These are phyloP conservation scores for Hydrozoanthus tunicans DNA, from an alignment of 64 coral and sea anemone species.

Conservation along the genomic window DNA sequence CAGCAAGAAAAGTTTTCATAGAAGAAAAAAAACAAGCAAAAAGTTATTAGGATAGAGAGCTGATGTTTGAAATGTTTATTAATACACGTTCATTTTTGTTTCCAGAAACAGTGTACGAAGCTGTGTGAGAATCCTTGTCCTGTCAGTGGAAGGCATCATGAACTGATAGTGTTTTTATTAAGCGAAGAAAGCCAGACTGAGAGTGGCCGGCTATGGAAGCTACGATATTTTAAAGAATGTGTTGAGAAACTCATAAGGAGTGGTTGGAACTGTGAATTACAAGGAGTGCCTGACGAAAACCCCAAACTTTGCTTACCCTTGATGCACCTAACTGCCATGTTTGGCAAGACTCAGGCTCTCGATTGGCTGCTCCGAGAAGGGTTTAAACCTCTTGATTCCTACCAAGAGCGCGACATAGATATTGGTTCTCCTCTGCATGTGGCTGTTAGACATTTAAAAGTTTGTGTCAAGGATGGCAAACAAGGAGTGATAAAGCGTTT, in stretches of 20 bases:
- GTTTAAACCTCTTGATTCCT: background rate
- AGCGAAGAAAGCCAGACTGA: background rate
- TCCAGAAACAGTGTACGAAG: constrained; percentile 29
- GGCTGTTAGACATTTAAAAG: constrained; percentile 17
- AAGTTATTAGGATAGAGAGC: no score
- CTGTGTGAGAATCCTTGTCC: constrained; percentile 40
- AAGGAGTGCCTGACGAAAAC: constrained; percentile 32
- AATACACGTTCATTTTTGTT: background rate
- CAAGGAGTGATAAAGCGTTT: constrained; percentile 21
- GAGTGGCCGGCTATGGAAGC: constrained; percentile 16
- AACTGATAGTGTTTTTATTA: background rate
- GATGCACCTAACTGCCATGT: constrained; percentile 39
- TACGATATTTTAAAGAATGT: constrained; percentile 7
- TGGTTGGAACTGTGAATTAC: constrained; percentile 36
- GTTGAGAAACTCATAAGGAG: constrained; percentile 10
- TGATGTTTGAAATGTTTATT: no score
- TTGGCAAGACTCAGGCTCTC: constrained; percentile 20
- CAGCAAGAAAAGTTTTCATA: no score
- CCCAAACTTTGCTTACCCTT: constrained; percentile 26
- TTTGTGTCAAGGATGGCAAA: background rate
- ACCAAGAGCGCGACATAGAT: background rate
- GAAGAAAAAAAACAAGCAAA: no score
- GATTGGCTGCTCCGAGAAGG: constrained; percentile 39
- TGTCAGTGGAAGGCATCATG: constrained; percentile 39
- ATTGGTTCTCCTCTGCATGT: constrained; percentile 40